Percentiles rank a stretch among this genome's conserved stretches.
Conservation (phyloP, 2,113 vertebrate genomes). For the Hiodon tergisus region DNA sequence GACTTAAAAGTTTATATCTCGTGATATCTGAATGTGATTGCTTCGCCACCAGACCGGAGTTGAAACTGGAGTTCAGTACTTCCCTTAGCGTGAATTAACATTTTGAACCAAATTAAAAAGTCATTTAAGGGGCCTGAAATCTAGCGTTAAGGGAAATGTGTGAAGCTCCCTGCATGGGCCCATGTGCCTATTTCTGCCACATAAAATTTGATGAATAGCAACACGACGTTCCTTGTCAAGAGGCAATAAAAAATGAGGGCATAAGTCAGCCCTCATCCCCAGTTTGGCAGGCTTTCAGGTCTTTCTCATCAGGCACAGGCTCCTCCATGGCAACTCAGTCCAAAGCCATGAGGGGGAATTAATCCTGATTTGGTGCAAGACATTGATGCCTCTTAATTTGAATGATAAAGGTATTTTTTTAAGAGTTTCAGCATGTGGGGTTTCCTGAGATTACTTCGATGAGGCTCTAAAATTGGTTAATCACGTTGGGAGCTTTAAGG, state of each 20-base stretch:
- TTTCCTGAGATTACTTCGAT: background rate
- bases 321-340: constrained; percentile 25
- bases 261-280: constrained; percentile 39
- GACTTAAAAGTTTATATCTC: background rate
- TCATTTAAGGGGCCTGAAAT: constrained; percentile 25
- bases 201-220: constrained; percentile 40
- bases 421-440: background rate
- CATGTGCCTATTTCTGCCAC: constrained; percentile 25
- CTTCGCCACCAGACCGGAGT: background rate
- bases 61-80: background rate
- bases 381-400: background rate
- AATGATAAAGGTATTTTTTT: background rate
- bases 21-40: background rate
- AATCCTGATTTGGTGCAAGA: background rate
- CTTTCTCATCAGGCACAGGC: constrained; percentile 27
- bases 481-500: background rate
- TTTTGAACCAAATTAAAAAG: constrained; percentile 12
- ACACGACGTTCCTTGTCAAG: constrained; percentile 35
- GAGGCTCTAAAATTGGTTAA: background rate
- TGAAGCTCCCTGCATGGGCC: background rate
- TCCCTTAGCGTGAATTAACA: constrained; percentile 2
- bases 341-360: constrained; percentile 25
- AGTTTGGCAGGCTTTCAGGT: constrained; percentile 39
- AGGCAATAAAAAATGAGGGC: constrained; percentile 45
- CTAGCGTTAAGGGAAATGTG: constrained; percentile 15